Conservation (phyloP, 37 sponge, comb jelly and placozoan species). For the Tethya wilhelma region DNA sequence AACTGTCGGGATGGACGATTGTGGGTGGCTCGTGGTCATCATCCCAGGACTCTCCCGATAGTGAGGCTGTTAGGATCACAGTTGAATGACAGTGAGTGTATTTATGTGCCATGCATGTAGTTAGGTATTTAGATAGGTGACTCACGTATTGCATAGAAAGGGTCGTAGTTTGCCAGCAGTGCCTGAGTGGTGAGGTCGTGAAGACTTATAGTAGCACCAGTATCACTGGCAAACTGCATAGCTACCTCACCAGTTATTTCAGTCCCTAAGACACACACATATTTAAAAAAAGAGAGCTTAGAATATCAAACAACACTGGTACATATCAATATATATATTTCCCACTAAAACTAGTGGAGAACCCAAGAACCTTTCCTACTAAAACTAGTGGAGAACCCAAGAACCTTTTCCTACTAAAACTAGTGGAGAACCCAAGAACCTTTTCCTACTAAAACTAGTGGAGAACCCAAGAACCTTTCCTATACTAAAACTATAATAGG, state of each 20-base stretch:
- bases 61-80: neutral
- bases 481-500: no score
- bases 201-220: slow-evolving; percentile 43
- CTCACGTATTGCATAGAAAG: slow-evolving; percentile 42
- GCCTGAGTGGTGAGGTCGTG: slow-evolving; percentile 54
- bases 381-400: no score
- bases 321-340: no score
- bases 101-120: no score
- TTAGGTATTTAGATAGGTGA: neutral
- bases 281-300: no score
- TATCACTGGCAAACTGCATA: slow-evolving; percentile 35
- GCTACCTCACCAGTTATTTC: slow-evolving; percentile 26
- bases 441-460: no score
- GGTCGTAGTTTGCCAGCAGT: slow-evolving; percentile 55
- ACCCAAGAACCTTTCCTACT: no score
- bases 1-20: neutral
- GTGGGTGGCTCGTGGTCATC: slow-evolving; percentile 8
- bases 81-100: neutral
- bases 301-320: no score
- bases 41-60: slow-evolving; percentile 43
- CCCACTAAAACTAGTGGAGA: no score
- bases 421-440: no score
- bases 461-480: no score
- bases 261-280: slow-evolving; percentile 68
- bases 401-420: no score